Evolutionary conservation across 35 echinoderm and acorn worm species (phyloP).

Genomic region (Apostichopus californicus): DNA sequence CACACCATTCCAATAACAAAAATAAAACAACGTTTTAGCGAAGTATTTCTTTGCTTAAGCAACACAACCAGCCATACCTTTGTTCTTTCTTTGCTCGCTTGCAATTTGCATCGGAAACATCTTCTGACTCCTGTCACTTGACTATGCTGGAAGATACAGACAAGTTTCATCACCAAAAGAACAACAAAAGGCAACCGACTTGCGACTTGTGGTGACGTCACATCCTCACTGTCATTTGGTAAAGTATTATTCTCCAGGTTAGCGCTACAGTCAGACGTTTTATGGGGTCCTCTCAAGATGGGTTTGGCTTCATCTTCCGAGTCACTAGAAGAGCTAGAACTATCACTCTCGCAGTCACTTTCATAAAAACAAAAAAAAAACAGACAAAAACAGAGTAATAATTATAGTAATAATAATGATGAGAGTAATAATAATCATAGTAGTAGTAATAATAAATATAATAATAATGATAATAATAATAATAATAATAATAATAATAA

Average conservation of each 20-base stretch:
- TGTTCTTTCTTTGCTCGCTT: background rate
- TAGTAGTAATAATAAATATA: no score
- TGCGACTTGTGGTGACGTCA: background rate
- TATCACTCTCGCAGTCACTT: background rate
- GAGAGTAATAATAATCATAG: no score
- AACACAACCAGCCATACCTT: background rate
- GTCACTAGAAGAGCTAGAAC: background rate
- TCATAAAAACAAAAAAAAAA: background rate
- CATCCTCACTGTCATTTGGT: background rate
- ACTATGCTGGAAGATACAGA: background rate
- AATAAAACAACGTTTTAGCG: no score
- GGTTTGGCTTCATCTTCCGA: background rate
- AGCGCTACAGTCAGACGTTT: background rate
- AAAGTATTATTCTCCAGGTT: background rate
- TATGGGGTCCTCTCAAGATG: background rate
- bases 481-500: no score
- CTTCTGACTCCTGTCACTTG: background rate
- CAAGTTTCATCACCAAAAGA: background rate
- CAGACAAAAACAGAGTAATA: background rate
- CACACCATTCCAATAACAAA: no score
- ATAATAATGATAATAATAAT: no score
- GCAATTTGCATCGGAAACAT: constrained; percentile 15
- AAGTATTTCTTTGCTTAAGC: no score
- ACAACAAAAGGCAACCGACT: background rate
- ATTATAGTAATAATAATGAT: background rate